Evolutionary conservation across 2,888 invertebrate species (phyloP).

Genomic region (Coleophora flavipennella): DNA sequence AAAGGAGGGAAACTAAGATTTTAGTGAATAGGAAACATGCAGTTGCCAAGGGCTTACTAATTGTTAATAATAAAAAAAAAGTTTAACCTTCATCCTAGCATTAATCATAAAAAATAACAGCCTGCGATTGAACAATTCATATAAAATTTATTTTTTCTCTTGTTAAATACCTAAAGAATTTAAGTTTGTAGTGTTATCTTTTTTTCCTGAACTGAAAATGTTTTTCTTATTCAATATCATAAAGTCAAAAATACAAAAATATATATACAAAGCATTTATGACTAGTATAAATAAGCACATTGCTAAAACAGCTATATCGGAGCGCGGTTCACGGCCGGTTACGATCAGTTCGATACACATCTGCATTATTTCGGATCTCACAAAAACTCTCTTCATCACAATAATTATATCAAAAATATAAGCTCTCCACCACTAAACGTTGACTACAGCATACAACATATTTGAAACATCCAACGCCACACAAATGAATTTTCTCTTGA

Average conservation of each 20-base stretch:
- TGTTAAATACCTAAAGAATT: conserved; percentile 40
- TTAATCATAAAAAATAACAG: conserved; percentile 29
- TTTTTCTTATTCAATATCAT: conserved; percentile 42
- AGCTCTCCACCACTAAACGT: conserved; percentile 33
- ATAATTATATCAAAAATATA: conserved; percentile 52
- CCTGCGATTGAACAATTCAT: conserved; percentile 32
- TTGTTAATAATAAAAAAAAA: no score
- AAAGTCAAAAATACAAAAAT: conserved; percentile 54
- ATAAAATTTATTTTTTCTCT: conserved; percentile 42
- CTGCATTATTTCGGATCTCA: conserved; percentile 40
- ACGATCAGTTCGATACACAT: conserved; percentile 41
- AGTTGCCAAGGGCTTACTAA: no score
- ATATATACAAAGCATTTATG: conserved; percentile 65
- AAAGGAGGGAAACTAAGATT: no score
- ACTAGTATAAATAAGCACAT: conserved; percentile 64
- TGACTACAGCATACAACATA: conserved; percentile 25
- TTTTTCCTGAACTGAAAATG: conserved; percentile 44
- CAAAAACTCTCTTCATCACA: conserved; percentile 34
- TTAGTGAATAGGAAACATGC: no score
- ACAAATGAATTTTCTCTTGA: conserved; percentile 21
- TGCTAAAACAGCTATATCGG: conserved; percentile 38
- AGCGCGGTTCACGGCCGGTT: conserved; percentile 28
- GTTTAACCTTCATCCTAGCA: background rate
- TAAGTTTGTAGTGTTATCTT: conserved; percentile 25
- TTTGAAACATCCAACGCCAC: conserved; percentile 19